Evolutionary conservation across 2,113 vertebrate species (phyloP).

Genomic region (Stercorarius parasiticus): DNA sequence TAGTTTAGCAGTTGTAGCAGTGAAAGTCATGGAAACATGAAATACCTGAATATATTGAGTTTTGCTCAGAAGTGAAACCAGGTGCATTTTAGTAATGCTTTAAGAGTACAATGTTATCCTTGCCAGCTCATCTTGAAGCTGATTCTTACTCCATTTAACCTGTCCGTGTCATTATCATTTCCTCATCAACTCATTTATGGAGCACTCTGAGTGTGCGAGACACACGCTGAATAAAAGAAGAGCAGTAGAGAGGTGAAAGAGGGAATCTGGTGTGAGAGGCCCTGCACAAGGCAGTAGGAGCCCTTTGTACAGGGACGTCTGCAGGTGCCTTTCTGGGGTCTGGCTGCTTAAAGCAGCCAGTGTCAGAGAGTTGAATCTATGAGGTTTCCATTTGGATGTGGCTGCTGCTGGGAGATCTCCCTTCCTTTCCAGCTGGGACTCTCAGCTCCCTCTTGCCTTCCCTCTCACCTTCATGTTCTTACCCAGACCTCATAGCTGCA

Average conservation of each 20-base stretch:
- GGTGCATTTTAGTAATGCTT: not conserved
- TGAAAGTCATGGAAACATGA: not conserved
- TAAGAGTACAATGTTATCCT: not conserved
- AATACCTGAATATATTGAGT: not conserved
- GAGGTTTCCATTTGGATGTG: not conserved
- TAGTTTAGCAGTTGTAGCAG: not conserved
- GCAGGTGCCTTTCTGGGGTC: not conserved
- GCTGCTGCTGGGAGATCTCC: not conserved
- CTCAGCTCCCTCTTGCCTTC: not conserved
- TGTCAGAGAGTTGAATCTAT: accelerated
- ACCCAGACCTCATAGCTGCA: not conserved
- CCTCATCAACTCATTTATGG: not conserved
- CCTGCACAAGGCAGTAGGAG: not conserved
- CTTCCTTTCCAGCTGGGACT: not conserved
- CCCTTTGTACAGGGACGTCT: not conserved
- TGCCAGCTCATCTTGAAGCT: not conserved
- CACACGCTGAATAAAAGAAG: not conserved
- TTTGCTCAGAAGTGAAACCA: not conserved
- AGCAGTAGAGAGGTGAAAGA: not conserved
- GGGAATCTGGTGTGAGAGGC: not conserved
- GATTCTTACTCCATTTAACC: not conserved
- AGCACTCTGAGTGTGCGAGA: not conserved
- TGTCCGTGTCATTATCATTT: accelerated
- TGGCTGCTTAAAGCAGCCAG: not conserved
- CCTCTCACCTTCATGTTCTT: not conserved